Conservation (phyloP, 2,888 invertebrate species). For the Ennomos fuscantarius region DNA sequence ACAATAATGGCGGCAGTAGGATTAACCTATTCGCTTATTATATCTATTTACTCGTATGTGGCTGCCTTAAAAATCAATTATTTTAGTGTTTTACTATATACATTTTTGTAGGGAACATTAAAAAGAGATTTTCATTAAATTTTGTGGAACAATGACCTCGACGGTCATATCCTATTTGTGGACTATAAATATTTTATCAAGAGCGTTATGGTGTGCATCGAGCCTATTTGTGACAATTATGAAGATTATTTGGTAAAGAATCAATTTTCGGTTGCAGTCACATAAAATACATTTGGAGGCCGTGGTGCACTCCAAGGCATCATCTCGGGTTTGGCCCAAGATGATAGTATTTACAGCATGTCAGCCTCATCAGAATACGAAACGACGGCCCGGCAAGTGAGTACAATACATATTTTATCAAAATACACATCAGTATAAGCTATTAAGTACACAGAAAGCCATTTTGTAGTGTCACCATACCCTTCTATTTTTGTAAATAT, state of each 20-base stretch:
- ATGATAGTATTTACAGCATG: conserved; percentile 83
- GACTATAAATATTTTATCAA: conserved; percentile 79
- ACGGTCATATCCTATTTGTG: conserved; percentile 76
- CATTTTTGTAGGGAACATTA: conserved; percentile 69
- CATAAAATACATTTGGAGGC: conserved; percentile 78
- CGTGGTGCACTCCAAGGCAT: conserved; percentile 77
- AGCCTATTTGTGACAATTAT: conserved; percentile 59
- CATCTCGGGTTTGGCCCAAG: conserved; percentile 84
- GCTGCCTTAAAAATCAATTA: conserved; percentile 48
- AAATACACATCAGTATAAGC: conserved; percentile 19
- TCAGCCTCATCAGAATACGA: conserved; percentile 82
- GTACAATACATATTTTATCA: conserved; percentile 47
- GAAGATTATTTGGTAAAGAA: conserved; percentile 73
- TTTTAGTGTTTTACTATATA: conserved; percentile 64
- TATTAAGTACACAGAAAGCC: conserved; percentile 25
- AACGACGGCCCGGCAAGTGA: conserved; percentile 83
- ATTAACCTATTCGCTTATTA: conserved; percentile 81
- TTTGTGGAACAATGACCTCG: conserved; percentile 81
- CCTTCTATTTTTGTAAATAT: conserved; percentile 33
- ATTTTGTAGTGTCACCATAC: conserved; percentile 23
- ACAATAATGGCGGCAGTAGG: conserved; percentile 84
- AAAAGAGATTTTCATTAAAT: conserved; percentile 69
- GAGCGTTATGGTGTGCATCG: conserved; percentile 69
- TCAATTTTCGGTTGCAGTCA: conserved; percentile 82
- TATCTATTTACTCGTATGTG: conserved; percentile 55